Evolutionary conservation across 2,113 vertebrate genomes (phyloP).

Genomic region (Erythrocercus mccallii): DNA sequence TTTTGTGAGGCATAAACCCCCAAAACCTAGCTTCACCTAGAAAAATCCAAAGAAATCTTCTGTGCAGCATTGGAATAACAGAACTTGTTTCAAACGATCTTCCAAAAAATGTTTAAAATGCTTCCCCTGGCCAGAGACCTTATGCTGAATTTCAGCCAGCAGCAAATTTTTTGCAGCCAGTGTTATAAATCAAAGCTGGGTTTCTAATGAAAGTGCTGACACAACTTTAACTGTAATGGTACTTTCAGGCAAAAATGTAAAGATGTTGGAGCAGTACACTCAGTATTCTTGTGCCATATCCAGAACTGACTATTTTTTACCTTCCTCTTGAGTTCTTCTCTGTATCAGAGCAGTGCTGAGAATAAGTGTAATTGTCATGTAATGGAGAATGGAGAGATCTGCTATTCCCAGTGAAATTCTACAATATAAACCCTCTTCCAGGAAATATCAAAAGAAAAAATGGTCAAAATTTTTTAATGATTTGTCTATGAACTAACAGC

Average conservation of each 20-base stretch:
- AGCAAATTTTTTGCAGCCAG: slow-evolving; percentile 50
- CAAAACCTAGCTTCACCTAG: neutral
- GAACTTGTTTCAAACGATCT: neutral
- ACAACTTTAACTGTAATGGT: slow-evolving; percentile 62
- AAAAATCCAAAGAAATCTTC: neutral
- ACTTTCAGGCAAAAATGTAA: slow-evolving; percentile 41
- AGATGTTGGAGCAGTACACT: slow-evolving; percentile 16
- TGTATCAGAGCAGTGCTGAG: neutral
- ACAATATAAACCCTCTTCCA: accelerated
- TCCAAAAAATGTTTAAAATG: slow-evolving; percentile 28
- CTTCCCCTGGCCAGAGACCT: slow-evolving; percentile 52
- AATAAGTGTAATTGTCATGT: neutral
- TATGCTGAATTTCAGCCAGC: slow-evolving; percentile 58
- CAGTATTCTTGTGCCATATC: neutral
- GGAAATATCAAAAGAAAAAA: neutral
- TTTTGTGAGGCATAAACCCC: neutral
- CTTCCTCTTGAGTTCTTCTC: neutral
- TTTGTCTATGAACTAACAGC: neutral
- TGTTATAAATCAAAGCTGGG: slow-evolving; percentile 71
- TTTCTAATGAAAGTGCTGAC: slow-evolving; percentile 71
- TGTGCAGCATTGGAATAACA: neutral
- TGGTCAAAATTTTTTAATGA: accelerated
- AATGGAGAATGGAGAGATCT: neutral
- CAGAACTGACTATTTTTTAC: neutral
- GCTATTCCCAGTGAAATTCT: neutral